A percentile compares a stretch with the other conserved stretches of the same genome.
Evolutionary conservation across 2,797 vertebrate species (phyloP).

Genomic region (Tangara arthus): DNA sequence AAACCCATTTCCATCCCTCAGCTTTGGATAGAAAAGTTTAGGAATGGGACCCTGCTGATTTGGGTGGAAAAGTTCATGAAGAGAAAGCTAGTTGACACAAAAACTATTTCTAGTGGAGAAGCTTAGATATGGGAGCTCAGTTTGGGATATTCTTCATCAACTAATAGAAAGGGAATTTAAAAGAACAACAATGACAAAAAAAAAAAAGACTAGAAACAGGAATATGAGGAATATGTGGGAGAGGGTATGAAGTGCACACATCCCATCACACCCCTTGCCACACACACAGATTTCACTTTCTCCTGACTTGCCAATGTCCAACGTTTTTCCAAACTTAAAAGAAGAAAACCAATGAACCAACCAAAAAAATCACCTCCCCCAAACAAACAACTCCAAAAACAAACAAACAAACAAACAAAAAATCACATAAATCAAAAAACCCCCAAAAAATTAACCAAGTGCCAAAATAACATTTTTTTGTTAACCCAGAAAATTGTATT

Average conservation of each 20-base stretch:
- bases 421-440: not conserved
- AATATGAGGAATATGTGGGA: not conserved
- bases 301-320: not conserved
- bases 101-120: not conserved
- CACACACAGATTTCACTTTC: not conserved
- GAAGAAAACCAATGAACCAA: not conserved
- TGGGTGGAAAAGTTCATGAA: not conserved
- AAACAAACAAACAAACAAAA: not conserved
- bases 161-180: not conserved
- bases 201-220: not conserved
- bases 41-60: not conserved
- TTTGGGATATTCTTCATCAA: not conserved
- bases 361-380: rapidly evolving
- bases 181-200: not conserved
- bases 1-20: not conserved
- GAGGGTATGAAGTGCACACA: not conserved
- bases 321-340: not conserved
- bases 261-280: not conserved
- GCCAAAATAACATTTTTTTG: not conserved
- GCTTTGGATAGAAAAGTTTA: not conserved
- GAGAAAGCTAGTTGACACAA: not conserved
- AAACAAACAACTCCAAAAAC: not conserved
- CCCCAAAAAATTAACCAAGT: not conserved
- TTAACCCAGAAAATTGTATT: not conserved
- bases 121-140: not conserved